Evolutionary conservation across 2,113 vertebrate genomes (phyloP), one percentile per base, ranked within the genome.

Genomic region (Tor tambroides): DNA sequence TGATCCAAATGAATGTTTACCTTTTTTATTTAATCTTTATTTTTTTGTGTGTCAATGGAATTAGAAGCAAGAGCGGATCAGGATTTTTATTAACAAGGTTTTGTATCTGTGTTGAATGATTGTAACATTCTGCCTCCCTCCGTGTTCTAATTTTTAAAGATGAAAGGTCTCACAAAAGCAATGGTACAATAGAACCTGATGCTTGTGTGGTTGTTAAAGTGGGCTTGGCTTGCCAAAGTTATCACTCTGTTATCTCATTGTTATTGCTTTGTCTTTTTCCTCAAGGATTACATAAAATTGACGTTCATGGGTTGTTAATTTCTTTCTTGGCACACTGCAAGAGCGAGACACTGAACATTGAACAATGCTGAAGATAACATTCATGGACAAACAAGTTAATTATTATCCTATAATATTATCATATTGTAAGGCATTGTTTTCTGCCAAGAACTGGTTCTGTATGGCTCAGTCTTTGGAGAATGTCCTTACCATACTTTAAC

Each of bases 1-100:
- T 26, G 41, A 83, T 91, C 88, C 83, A 83, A 80, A 65, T 88
- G 72, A 92, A 91, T 91, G 89, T 90, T 90, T 89, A 89, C 85
- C 78, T 88, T 90, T 86, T 91, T 92, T 59, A 84, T 87, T 89
- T 61, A 46, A 54, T 74, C 28, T 77, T 63, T 49, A 61, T 41
- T 46, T 54, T 67, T 90, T 87, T 71, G 32, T 78, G 49, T 78
- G 35, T 63, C 38, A 11, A 83, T 80, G n/a, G 32, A 80, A 65
- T 51, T 56, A 12, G 38, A 86, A 71, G 51, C 75, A 46, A 71
- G 78, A 51, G 76, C 32, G 17, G 85, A 26, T 92, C 59, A 23
- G 77, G 21, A 11, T 23, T 89, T 90, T 3, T 87, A 23, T 84
- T 75, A 67, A 78, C 61, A 67, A 38, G 76, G 32, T 85, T 88